Evolutionary conservation across 2,113 vertebrate species (phyloP), one percentile per base, ranked within the genome.

Genomic region (Coptodon rendalli): DNA sequence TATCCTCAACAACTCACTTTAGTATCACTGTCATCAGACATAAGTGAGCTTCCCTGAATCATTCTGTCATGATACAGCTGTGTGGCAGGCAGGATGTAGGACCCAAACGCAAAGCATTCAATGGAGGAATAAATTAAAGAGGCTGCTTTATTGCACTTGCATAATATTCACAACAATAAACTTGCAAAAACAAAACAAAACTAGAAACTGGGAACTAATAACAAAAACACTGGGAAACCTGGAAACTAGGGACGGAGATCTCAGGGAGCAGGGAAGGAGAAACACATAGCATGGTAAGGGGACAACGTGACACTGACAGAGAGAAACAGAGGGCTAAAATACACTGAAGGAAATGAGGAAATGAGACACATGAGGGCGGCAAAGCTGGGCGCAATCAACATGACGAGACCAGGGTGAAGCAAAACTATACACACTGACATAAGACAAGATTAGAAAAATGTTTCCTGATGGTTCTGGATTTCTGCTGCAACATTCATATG

Each of bases 281-380:
- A 59, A 29, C 1, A 14, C 54, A 29, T 57, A 57, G 24, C 1
- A 57, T 4, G 13, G 24, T 29, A 57, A 57, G 24, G 24, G 56
- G 54, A 57, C 56, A 57, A 57, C 7, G 3, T 57, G 56, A 57
- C 13, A 3, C 56, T 57, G 56, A 57, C 24, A 29, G 56, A 57
- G 54, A 29, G 56, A 29, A 57, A 59, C 56, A 59, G 13, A 29
- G 56, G 56, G 56, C 56, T 29, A 29, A 59, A 59, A 29, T 59
- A 59, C 56, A 29, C 27, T 16, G 3, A 29, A 24, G 27, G 56
- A 29, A 59, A 59, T 0, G 0, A 59, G 13, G 24, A 59, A 59
- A 59, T 59, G 7, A 59, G 24, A 59, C 24, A 9, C 56, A 59
- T 59, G 1, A 59, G 56, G 56, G 0, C 7, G 4, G 56, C 24